Evolutionary conservation across 2,113 vertebrate genomes (phyloP), one percentile per base, ranked within the genome.

Genomic region (Pseudopodoces humilis): DNA sequence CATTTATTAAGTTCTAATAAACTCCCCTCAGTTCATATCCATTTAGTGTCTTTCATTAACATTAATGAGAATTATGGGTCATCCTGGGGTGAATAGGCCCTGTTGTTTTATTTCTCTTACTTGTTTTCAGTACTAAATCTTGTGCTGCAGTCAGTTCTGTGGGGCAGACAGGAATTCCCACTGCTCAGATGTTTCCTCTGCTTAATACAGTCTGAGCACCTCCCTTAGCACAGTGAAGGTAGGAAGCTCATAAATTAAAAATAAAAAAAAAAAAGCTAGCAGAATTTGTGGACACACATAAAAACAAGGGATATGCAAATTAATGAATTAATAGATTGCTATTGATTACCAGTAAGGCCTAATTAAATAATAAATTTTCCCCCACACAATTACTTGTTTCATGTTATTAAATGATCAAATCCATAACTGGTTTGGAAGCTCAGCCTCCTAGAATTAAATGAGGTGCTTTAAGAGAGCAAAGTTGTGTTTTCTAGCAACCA

Each of bases 401-500:
- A 68, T 94, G 91, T 97, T 97, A 97, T 97, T 97, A 96, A 98
- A 97, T 97, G 94, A 97, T 97, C 93, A 96, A 79, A 97, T 98
- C 95, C 84, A 90, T 98, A 96, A 93, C 92, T 97, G 87, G 83
- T 96, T 97, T 96, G 84, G 91, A 92, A 97, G 70, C 81, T 91
- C 68, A 77, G 80, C 67, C 77, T 95, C 30, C 33, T 63, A 91
- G 95, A 96, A 95, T 97, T 97, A 97, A 97, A 97, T 97, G 94
- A 97, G 95, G 75, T 92, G 67, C 92, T 95, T 43, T 60, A 88
- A 60, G 95, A 95, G 83, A 96, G 43, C 49, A 80, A 88, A 95
- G 93, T 89, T 95, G 67, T 96, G 56, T 88, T 97, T 97, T 95
- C 90, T 71, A 95, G 77, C 47, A 90, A 67, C 53, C 70, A 77